These are phyloP conservation scores for Callimico goeldii DNA, from an alignment of 2,797 vertebrate species.

Conservation along the genomic window DNA sequence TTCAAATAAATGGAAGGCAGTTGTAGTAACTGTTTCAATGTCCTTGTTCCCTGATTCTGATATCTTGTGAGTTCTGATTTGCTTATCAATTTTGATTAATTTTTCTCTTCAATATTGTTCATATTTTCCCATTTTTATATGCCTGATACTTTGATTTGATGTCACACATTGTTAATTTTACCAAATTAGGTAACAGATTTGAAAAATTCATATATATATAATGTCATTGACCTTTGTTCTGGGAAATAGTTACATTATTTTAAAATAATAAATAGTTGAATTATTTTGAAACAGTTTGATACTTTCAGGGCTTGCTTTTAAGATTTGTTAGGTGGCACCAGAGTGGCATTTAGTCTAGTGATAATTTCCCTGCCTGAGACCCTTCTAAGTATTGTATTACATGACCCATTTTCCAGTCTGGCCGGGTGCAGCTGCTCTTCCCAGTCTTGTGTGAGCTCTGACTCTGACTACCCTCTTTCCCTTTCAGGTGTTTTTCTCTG, in stretches of 20 bases:
- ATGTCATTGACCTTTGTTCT: neutral
- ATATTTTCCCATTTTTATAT: neutral
- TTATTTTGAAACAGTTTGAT: neutral
- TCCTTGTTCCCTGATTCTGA: neutral
- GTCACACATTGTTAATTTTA: neutral
- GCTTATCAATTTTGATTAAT: neutral
- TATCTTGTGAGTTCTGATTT: neutral
- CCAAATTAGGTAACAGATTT: neutral
- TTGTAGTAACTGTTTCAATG: neutral
- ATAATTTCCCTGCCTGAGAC: neutral
- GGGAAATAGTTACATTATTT: neutral
- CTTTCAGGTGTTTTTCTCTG: neutral
- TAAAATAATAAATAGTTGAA: neutral
- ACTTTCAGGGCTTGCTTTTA: neutral
- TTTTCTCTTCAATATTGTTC: neutral
- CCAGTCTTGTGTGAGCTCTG: neutral
- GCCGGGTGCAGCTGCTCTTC: neutral
- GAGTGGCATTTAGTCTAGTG: neutral
- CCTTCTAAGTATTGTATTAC: neutral
- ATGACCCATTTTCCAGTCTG: neutral
- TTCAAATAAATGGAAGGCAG: neutral
- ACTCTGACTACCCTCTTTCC: neutral
- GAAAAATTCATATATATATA: neutral
- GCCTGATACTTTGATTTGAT: neutral
- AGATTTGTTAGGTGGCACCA: neutral